Base-by-base conservation (phyloP, 2,888 invertebrate genomes). In the Eledone cirrhosa region DNA sequence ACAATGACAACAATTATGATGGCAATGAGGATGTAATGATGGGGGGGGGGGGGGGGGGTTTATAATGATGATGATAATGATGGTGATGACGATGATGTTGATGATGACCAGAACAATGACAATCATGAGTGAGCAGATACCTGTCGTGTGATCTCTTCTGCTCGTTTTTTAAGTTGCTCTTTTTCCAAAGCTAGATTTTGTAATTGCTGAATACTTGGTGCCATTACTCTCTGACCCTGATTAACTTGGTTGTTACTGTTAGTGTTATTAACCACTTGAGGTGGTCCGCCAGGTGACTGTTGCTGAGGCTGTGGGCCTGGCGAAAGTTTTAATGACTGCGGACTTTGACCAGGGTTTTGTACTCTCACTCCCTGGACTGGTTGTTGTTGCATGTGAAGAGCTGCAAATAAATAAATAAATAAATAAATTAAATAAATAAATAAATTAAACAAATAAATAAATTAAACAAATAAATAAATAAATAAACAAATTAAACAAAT, bases 141-240 rank as follows among this genome's bases (percentile, higher is more conserved):
- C 94, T 96, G 96, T 90, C 95, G 93, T 91, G 94, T 93, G 87
- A 97, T 96, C 92, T 97, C 96, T 92, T 95, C 95, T 91, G 96
- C 96, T 86, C 96, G 93, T 88, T 95, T 94, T 91, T 96, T 96
- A 85, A 97, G 93, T 87, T 95, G 94, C 90, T 97, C 97, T 82
- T 96, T 93, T 92, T 97, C 97, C 90, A 95, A 93, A 90, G 97
- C 95, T 85, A 97, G 85, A 81, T 89, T 87, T 78, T 88, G 87
- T 81, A 96, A 92, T 85, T 95, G 93, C 81, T 31, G 65, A 77
- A 65, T 77, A 63, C 48, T 78, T 65, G 41, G 69, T 78, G 41
- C n/a, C 78, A 24, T 81, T 69, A 95, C 84, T 77, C 84, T 85
- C 77, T 88, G 88, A 77, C 87, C 82, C 79, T 84, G 80, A 79